phyloP scores from a whole-genome alignment of 1,140 invertebrate genomes.

The Listronotus bonariensis region DNA sequence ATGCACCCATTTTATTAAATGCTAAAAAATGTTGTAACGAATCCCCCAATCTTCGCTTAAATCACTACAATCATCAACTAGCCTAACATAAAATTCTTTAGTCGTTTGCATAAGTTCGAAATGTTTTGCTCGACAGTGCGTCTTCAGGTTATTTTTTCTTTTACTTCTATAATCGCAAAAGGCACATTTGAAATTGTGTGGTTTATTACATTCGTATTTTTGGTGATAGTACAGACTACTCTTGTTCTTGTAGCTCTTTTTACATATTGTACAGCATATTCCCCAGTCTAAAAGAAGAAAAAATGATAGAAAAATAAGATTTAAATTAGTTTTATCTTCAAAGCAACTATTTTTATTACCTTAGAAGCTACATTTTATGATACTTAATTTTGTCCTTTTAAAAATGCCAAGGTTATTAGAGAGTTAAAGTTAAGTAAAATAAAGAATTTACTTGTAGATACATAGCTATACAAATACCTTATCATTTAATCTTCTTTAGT shows the following conservation, averaged over 20 bases:
- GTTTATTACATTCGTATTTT: slow-evolving; percentile 68
- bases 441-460: no score
- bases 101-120: neutral
- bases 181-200: slow-evolving; percentile 56
- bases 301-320: no score
- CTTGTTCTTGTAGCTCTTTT: slow-evolving; percentile 29
- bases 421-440: no score
- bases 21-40: no score
- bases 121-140: slow-evolving; percentile 37
- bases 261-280: slow-evolving; percentile 13
- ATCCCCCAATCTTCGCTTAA: no score
- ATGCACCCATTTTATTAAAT: neutral
- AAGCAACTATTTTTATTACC: no score
- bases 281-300: neutral
- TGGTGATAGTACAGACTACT: slow-evolving; percentile 55
- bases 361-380: no score
- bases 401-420: no score
- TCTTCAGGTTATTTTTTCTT: slow-evolving; percentile 45
- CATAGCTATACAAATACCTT: no score
- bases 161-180: slow-evolving; percentile 52
- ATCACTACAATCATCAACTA: neutral
- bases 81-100: slow-evolving; percentile 3
- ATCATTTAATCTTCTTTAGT: no score
- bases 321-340: no score
- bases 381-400: no score